These are phyloP conservation scores for Tachina grossa DNA, from an alignment of 2,888 invertebrate genomes.

Conservation along the genomic window DNA sequence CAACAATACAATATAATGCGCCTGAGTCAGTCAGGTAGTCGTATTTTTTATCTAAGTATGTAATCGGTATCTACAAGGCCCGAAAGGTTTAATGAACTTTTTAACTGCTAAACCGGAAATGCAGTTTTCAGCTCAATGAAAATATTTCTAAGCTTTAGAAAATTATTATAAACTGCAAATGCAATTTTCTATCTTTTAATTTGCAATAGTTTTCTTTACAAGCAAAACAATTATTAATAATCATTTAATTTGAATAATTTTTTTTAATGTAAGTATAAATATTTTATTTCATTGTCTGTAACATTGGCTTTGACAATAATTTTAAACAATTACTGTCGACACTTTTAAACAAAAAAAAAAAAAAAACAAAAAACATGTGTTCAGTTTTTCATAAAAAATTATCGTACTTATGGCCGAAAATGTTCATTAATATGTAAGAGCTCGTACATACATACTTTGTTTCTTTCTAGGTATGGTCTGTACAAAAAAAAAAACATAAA, in stretches of 20 bases:
- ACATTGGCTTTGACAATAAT: constrained; percentile 71
- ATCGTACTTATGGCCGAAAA: constrained; percentile 15
- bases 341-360: constrained; percentile 5
- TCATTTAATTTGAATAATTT: constrained; percentile 19
- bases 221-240: constrained; percentile 10
- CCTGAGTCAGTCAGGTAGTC: neutral
- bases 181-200: neutral
- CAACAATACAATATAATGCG: neutral
- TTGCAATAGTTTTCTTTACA: neutral
- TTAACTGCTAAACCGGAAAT: constrained; percentile 53
- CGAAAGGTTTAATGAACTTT: constrained; percentile 55
- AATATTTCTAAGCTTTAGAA: constrained; percentile 3
- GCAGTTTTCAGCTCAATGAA: constrained; percentile 8
- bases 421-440: neutral
- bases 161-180: neutral
- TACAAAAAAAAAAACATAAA: neutral
- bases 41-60: neutral
- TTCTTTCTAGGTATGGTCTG: neutral
- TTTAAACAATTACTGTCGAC: constrained; percentile 23
- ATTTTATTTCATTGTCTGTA: constrained; percentile 18
- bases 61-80: constrained; percentile 37
- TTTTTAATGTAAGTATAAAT: neutral
- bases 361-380: neutral
- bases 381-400: constrained; percentile 31
- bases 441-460: neutral